phyloP scores from a whole-genome alignment of 2,113 vertebrate species.

The Gulo gulo region DNA sequence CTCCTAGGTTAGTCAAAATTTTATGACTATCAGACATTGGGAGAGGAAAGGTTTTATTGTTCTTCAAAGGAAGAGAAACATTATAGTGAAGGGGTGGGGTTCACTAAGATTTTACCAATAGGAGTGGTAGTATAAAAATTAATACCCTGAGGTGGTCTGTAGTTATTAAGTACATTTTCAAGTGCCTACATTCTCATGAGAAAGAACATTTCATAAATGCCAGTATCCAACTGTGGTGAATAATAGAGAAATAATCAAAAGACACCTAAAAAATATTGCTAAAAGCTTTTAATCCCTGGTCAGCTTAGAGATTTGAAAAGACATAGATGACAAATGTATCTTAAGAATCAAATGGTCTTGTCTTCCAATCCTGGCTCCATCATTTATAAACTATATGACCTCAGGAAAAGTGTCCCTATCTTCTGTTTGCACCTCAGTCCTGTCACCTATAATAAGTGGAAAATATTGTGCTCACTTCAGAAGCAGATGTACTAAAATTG shows the following conservation, averaged over 20 bases:
- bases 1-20: not conserved
- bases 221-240: not conserved
- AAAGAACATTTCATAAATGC: not conserved
- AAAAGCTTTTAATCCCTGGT: not conserved
- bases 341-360: not conserved
- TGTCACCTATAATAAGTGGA: not conserved
- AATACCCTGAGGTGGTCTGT: not conserved
- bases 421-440: not conserved
- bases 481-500: not conserved
- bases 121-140: not conserved
- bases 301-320: not conserved
- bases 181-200: not conserved
- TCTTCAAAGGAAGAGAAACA: not conserved
- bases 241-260: not conserved
- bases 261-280: not conserved
- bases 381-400: not conserved
- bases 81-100: not conserved
- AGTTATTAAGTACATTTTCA: not conserved
- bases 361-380: not conserved
- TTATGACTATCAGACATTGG: not conserved
- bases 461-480: not conserved
- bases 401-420: not conserved
- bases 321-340: not conserved
- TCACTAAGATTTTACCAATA: not conserved
- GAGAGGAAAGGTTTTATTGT: not conserved